Base-by-base conservation (phyloP, 2,113 vertebrate genomes). In the Phainopepla nitens region DNA sequence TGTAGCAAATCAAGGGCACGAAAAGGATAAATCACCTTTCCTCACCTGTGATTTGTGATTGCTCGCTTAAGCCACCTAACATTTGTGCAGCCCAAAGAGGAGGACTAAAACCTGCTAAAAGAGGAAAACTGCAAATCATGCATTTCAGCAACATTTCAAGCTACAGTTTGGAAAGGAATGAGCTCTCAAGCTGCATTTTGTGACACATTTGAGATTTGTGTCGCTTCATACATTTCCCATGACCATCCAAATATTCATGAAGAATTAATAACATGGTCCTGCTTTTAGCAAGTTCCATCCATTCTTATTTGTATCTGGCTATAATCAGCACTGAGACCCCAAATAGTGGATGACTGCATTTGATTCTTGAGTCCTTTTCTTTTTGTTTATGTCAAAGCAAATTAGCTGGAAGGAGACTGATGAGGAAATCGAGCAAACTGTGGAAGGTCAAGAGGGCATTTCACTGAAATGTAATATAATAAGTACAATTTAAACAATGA, bases 321-420 rank as follows among this genome's bases (percentile, higher is more conserved):
- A 95, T 82, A 95, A 97, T 96, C 96, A 97, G 73, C 77, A 79
- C 41, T 1, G 7, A 96, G 90, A 86, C 75, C 69, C 72, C 90
- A 96, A 93, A 96, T 96, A 95, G 65, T 92, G 83, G 29, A 84
- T 64, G 95, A 94, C 92, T 92, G 93, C 80, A 50, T 84, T 94
- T 92, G 95, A 93, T 96, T 96, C 89, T 82, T 79, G 80, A 90
- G 65, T 68, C 60, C 77, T 91, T 96, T 96, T 53, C 90, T 87
- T 96, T 95, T 89, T 93, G 94, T 90, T 96, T 96, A 96, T 91
- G 92, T 94, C 96, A 95, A 92, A 93, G 89, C 88, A 94, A 95
- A 97, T 97, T 97, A 97, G 86, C 65, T 96, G 88, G 88, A 97
- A 96, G 86, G 95, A 95, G 90, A 94, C 94, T 95, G 96, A 97